These are phyloP conservation scores for Acanthurus lineatus DNA, from an alignment of 2,797 vertebrate species.

Conservation along the genomic window DNA sequence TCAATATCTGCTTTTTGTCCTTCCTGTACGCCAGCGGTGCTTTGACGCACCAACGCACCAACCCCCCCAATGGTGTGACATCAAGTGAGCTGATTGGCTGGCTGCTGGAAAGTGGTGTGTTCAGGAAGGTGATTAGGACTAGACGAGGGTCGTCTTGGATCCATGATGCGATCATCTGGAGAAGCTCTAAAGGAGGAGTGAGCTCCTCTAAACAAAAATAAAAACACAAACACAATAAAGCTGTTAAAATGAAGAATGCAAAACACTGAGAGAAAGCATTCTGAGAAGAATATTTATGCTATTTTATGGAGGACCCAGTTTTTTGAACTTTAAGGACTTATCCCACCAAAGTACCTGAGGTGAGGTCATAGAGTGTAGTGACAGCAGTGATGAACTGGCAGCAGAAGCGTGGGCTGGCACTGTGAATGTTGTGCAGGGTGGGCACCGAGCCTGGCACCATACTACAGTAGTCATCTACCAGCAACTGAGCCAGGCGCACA, in stretches of 20 bases:
- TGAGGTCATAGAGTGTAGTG: slow-evolving; percentile 93
- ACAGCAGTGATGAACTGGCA: slow-evolving; percentile 97
- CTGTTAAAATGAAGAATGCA: not conserved
- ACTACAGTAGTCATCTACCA: slow-evolving; percentile 97
- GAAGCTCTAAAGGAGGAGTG: slow-evolving; percentile 92
- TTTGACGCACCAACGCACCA: slow-evolving; percentile 96
- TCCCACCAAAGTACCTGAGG: slow-evolving; percentile 68
- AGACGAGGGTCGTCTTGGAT: slow-evolving; percentile 94
- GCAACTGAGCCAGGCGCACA: slow-evolving; percentile 90
- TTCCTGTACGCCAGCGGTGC: slow-evolving; percentile 91
- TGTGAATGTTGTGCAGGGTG: slow-evolving; percentile 92
- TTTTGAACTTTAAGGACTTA: not conserved
- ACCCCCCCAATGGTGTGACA: slow-evolving; percentile 92
- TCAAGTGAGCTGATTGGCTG: slow-evolving; percentile 93
- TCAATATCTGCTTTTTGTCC: slow-evolving; percentile 84
- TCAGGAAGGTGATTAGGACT: slow-evolving; percentile 94
- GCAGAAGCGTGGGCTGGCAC: slow-evolving; percentile 95
- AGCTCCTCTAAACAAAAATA: slow-evolving; percentile 88
- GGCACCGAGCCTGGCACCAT: slow-evolving; percentile 93
- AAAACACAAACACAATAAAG: slow-evolving; percentile 13
- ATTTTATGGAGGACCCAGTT: not conserved
- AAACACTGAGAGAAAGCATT: not conserved
- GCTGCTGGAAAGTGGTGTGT: slow-evolving; percentile 91
- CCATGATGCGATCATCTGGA: slow-evolving; percentile 96
- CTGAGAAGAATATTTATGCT: too few relatives aligned